These are phyloP conservation scores for Lepidotrigona ventralis DNA, from an alignment of 1,140 invertebrate species.

Conservation along the genomic window DNA sequence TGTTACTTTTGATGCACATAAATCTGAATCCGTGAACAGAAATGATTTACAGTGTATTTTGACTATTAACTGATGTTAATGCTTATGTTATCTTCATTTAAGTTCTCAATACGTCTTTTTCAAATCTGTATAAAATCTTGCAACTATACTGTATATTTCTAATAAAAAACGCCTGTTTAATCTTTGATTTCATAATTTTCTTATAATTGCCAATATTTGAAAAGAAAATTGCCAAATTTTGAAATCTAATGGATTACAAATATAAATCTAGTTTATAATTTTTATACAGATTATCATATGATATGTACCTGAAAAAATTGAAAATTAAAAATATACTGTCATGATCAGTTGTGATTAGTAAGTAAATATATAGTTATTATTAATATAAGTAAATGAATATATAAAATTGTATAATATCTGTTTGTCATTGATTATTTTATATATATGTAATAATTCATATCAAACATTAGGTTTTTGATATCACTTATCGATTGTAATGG, in stretches of 20 bases:
- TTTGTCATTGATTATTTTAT: neutral
- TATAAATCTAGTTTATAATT: neutral
- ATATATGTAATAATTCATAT: neutral
- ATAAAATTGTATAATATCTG: neutral
- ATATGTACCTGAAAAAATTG: neutral
- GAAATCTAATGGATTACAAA: neutral
- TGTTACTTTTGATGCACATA: neutral
- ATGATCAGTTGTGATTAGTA: neutral
- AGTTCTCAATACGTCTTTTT: slow-evolving; percentile 49
- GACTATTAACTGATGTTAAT: slow-evolving; percentile 19
- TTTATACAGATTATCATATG: neutral
- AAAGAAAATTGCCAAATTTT: neutral
- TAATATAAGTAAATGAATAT: neutral
- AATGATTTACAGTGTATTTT: neutral
- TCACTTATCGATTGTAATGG: neutral
- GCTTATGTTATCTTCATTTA: slow-evolving; percentile 38
- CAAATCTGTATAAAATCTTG: slow-evolving; percentile 64
- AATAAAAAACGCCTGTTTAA: slow-evolving; percentile 69
- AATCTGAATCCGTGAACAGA: neutral
- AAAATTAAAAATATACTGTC: neutral
- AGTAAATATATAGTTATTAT: no score
- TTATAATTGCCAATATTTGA: neutral
- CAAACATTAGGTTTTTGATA: neutral
- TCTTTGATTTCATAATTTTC: slow-evolving; percentile 36
- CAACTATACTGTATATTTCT: slow-evolving; percentile 71